Base-by-base conservation (phyloP, 2,113 vertebrate genomes). In the Diadophis punctatus region DNA sequence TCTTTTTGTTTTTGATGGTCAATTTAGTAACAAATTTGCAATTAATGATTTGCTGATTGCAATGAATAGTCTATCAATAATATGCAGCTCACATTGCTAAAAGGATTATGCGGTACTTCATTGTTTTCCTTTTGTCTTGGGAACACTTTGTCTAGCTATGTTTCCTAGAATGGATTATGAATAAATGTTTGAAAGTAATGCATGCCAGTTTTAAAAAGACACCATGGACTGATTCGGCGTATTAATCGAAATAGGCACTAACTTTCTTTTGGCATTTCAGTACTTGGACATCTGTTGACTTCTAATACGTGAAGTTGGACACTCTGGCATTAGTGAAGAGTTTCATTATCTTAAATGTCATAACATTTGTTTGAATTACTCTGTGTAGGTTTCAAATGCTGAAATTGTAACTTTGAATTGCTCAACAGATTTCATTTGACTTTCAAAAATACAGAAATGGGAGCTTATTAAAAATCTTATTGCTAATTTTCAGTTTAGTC, bases 291-390 rank as follows among this genome's bases (percentile, higher is more conserved):
- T 98, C 97, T 98, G 97, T 98, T 97, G 96, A 97, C 96, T 98
- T 92, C 96, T 97, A 97, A 95, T 95, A 97, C 97, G 96, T 96
- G 96, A 97, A 97, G 93, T 96, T 97, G 97, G 97, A 97, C 95
- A 98, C 96, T 97, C 91, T 96, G 96, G 97, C 96, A 97, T 97
- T 97, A 97, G 96, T 96, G 97, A 97, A 97, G 96, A 91, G 96
- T 97, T 98, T 97, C 97, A 98, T 98, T 98, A 98, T 98, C 97
- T 97, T 97, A 98, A 98, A 98, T 98, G 97, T 98, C 98, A 98
- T 98, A 98, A 97, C 97, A 98, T 98, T 98, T 98, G 97, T 98
- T 97, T 97, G 97, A 98, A 97, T 98, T 97, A 97, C 96, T 97
- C 96, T 96, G 94, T 96, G 97, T 97, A 96, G 96, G 95, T 97